Percentiles rank a stretch among this genome's conserved stretches.
Conservation (phyloP, 2,888 invertebrate genomes). For the Epistrophe eligans region DNA sequence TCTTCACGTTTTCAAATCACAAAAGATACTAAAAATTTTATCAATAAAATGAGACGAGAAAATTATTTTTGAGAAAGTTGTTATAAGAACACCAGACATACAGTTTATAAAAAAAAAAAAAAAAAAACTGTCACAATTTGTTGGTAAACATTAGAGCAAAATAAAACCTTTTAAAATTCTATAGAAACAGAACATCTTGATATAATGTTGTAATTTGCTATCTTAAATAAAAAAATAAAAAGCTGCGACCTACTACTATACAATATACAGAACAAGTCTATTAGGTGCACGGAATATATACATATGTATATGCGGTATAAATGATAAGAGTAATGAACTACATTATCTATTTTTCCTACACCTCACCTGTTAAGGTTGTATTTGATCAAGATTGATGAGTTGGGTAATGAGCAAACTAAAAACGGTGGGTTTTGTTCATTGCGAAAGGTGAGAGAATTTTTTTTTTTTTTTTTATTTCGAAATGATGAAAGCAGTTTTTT, state of each 20-base stretch:
- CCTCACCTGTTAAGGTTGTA: no score
- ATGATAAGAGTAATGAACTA: conserved; percentile 10
- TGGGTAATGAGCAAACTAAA: no score
- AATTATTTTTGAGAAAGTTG: neutral
- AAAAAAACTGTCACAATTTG: neutral
- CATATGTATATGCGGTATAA: no score
- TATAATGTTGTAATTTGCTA: neutral
- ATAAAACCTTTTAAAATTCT: neutral
- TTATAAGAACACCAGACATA: neutral
- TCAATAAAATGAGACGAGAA: neutral
- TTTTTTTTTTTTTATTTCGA: no score
- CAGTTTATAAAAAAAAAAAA: neutral
- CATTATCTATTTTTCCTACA: no score
- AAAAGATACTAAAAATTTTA: neutral
- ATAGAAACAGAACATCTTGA: neutral
- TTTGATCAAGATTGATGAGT: no score
- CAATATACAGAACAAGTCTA: neutral
- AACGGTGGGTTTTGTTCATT: no score
- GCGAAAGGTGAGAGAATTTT: no score
- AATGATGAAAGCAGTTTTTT: no score
- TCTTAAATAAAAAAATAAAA: neutral
- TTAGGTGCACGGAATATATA: neutral
- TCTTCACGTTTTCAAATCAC: neutral
- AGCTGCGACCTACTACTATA: neutral
- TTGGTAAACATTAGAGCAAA: neutral